Conservation (phyloP, 2,113 vertebrate genomes). For the Heteronetta atricapilla region DNA sequence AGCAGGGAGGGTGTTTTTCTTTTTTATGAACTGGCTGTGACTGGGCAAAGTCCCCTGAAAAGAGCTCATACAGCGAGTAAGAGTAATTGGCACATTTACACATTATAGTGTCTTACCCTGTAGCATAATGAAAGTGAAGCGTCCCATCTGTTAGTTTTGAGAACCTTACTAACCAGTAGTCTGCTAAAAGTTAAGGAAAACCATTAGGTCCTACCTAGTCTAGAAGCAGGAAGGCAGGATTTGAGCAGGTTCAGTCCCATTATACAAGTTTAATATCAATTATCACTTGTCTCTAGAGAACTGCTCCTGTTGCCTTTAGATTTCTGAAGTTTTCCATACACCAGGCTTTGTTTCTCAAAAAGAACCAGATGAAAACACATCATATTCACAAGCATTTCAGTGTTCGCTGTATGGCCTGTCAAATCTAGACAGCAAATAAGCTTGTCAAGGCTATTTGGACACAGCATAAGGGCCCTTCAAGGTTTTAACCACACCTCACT, state of each 20-base stretch:
- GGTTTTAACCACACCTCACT: not conserved
- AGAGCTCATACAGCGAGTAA: not conserved
- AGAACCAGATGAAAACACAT: not conserved
- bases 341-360: not conserved
- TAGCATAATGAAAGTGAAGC: not conserved
- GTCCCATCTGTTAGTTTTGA: not conserved
- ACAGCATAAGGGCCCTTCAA: not conserved
- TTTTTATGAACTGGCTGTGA: not conserved
- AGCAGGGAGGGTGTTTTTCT: not conserved
- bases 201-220: not conserved
- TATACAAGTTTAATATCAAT: not conserved
- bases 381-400: not conserved
- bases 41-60: not conserved
- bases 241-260: not conserved
- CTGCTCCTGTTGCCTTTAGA: not conserved
- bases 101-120: not conserved
- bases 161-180: not conserved
- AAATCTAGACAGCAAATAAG: not conserved
- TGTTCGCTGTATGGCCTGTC: not conserved
- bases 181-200: not conserved
- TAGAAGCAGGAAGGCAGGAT: not conserved
- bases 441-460: not conserved
- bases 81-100: not conserved
- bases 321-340: not conserved
- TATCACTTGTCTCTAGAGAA: accelerated